A percentile compares a stretch with the other conserved stretches of the same genome.
These are phyloP conservation scores for Triplophysa siluroides DNA, from an alignment of 2,113 vertebrate species.

Conservation along the genomic window DNA sequence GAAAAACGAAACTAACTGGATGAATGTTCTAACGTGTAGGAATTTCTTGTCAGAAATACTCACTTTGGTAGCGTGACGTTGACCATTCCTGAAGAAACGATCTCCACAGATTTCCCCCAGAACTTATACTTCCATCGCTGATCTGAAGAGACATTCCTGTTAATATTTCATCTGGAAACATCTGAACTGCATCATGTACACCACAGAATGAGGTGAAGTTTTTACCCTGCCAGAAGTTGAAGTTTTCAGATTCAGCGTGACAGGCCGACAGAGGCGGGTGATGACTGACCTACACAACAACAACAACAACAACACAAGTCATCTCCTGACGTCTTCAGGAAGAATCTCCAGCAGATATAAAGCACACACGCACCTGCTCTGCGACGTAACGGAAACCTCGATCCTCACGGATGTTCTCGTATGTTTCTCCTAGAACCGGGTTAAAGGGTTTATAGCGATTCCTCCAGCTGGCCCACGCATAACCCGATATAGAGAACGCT, in stretches of 20 bases:
- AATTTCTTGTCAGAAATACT: slow-evolving; percentile 39
- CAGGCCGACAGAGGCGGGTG: slow-evolving; percentile 88
- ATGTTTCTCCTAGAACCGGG: slow-evolving; percentile 92
- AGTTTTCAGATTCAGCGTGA: slow-evolving; percentile 87
- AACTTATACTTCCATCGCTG: slow-evolving; percentile 97
- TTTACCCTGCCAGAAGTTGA: slow-evolving; percentile 91
- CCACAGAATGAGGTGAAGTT: too few species aligned
- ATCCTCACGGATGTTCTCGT: slow-evolving; percentile 84
- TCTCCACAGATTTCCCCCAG: slow-evolving; percentile 93
- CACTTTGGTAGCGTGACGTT: slow-evolving; percentile 84
- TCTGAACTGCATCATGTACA: too few species aligned
- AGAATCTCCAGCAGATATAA: background rate
- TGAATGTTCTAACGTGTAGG: too few species aligned
- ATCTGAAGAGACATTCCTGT: slow-evolving; percentile 66
- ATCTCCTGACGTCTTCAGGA: background rate
- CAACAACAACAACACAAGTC: background rate
- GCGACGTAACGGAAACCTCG: slow-evolving; percentile 85
- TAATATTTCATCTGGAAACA: too few species aligned
- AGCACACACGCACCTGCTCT: slow-evolving; percentile 79
- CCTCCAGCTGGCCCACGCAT: slow-evolving; percentile 88
- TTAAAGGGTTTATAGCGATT: slow-evolving; percentile 92
- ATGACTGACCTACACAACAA: slow-evolving; percentile 79
- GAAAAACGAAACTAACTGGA: too few species aligned
- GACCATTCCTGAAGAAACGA: slow-evolving; percentile 83
- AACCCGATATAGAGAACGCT: slow-evolving; percentile 88